Base-by-base conservation (phyloP, 2,797 vertebrate species). In the Lateolabrax maculatus region DNA sequence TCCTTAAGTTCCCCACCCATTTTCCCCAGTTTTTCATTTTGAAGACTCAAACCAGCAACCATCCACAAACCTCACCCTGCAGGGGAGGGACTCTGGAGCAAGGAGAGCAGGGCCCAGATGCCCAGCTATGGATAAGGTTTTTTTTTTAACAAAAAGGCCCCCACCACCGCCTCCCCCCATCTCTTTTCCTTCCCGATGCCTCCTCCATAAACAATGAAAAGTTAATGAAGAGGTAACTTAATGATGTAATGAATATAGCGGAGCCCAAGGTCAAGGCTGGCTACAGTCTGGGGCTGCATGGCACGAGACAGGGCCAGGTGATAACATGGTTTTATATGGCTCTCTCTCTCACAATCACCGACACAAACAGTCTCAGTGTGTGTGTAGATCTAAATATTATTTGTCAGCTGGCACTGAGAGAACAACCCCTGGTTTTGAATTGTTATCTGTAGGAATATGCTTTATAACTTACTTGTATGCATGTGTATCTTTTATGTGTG, bases 151-250 rank as follows among this genome's bases (percentile, higher is more conserved):
- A 85, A 79, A 85, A 71, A 77, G 49, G 49, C 68, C 65, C 75
- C 62, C 57, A 25, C 19, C 75, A n/a, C 62, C 43, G 11, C 75
- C 57, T 71, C 81, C 83, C 64, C 44, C 55, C 77, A 52, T 80
- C 77, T 71, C 70, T 53, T 81, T 84, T 74, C 71, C 71, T 68
- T 86, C 80, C 86, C 71, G 76, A 87, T 89, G 83, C 93, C 91
- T 90, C 91, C 91, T 90, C 91, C 89, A 95, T 95, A 95, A 96
- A 95, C 94, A 95, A 96, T 96, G 95, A 96, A 96, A 96, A 96
- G 94, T 96, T 95, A 96, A 96, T 96, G 95, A 96, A 95, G 95
- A 96, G 94, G 95, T 95, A 96, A 96, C 95, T 92, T 95, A 96
- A 96, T 96, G 95, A 96, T 95, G 95, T 95, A 96, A 96, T 95